Base-by-base conservation (phyloP, 2,888 invertebrate genomes). In the Drosophila mayaguana region DNA sequence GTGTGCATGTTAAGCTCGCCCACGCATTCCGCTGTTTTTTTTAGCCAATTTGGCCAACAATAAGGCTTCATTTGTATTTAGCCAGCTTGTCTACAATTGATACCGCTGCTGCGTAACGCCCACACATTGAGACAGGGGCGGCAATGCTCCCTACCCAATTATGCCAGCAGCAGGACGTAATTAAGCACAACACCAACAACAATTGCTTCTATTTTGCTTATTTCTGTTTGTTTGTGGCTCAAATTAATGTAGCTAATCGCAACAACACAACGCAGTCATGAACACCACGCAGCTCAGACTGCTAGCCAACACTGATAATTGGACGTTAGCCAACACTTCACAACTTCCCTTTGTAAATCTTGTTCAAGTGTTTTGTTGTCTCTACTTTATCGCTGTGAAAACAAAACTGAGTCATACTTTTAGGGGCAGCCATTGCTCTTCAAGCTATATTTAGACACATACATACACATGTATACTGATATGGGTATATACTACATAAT, bases 41-140 rank as follows among this genome's bases (percentile, higher is more conserved):
- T 54, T 66, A 87, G 57, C 69, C 67, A 84, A 84, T 85, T 84
- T 84, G 74, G 78, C 69, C 74, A 82, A 72, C 80, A 79, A 88
- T 89, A 90, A 78, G 89, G 90, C 86, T 89, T 89, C 89, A 87
- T 90, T 83, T 76, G 75, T 54, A 79, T 80, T 88, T 83, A 48
- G 80, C 71, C 89, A 89, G 89, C 89, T 80, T 89, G 89, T 69
- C 79, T 81, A 78, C 88, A 89, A 90, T 85, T 88, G 79, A 80
- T 72, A 75, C 72, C 56, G 73, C 20, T 42, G 28, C 56, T 50
- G 42, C 43, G 65, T 59, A 53, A 40, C 57, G 66, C 66, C 67
- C 67, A 63, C 81, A 36, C 59, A 34, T 0, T 9, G 18, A 9
- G 20, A 20, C 32, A 43, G 32, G n/a, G 20, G 8, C 43, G 38